Base-by-base conservation (phyloP, 1,140 invertebrate species). In the Heliconius nattereri region DNA sequence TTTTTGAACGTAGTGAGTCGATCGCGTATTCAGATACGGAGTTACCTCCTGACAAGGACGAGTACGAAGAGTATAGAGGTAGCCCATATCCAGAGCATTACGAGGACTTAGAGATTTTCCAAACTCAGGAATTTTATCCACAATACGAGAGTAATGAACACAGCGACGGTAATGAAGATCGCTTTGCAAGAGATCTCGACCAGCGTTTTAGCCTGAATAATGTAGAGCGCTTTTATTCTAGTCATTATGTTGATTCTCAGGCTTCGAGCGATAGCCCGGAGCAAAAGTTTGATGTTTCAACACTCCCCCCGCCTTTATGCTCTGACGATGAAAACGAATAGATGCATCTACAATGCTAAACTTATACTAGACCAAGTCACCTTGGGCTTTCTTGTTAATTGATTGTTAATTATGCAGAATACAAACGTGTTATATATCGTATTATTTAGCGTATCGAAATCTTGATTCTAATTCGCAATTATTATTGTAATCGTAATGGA, bases 231-330 rank as follows among this genome's bases (percentile, higher is more conserved):
- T 94, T 93, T 81, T 94, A 94, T 86, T 94, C 93, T 75, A 94
- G 91, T 84, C 92, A 94, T 76, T 94, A 94, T 77, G 92, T 94
- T 35, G 93, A 94, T 81, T 94, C 93, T 71, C 93, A 94, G 74
- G 92, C 92, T 83, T 94, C 93, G 23, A 94, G 93, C 83, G 94
- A 95, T 20, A 96, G 96, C 57, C 96, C 95, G 19, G 96, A 96
- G 83, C 96, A 96, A 57, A 96, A 96, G 85, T 97, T 97, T 85
- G 96, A 97, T 83, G 96, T 97, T 0, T 95, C 96, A 6, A 96
- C 95, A 45, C 95, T 97, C 76, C 96, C 96, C 1, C 96, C 96
- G 35, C 96, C 96, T 11, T 89, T 97, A 32, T 92, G 96, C 74
- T 95, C 96, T 32, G 96, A 96, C 78, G 96, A 96, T 81, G 95